Evolutionary conservation across 2,888 invertebrate genomes (phyloP).

Genomic region (Scaptomyza parva): DNA sequence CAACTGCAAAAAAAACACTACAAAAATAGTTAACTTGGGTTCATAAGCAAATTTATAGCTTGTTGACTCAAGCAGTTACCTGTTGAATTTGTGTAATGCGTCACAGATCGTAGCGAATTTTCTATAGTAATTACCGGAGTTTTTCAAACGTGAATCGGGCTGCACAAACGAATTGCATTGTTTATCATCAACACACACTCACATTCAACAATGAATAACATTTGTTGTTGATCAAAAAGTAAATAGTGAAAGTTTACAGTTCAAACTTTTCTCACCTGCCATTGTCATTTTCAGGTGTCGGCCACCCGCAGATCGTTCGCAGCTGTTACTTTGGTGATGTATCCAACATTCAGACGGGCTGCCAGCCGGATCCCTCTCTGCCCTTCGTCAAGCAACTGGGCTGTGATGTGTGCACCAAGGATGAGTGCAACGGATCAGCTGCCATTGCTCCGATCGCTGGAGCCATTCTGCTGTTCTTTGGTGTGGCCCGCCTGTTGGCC

Average conservation of each 20-base stretch:
- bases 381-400: constrained; percentile 79
- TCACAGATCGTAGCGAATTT: constrained; percentile 35
- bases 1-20: constrained; percentile 22
- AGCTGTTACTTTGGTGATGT: constrained; percentile 82
- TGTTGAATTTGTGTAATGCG: constrained; percentile 20
- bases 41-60: constrained; percentile 28
- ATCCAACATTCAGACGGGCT: constrained; percentile 74
- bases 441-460: constrained; percentile 72
- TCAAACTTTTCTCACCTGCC: constrained; percentile 11
- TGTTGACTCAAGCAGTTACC: constrained; percentile 29
- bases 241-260: constrained; percentile 41
- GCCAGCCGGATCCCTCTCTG: constrained; percentile 79
- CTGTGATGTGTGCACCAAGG: constrained; percentile 81
- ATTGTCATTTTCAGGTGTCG: constrained; percentile 60
- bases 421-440: constrained; percentile 81
- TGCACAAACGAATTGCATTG: constrained; percentile 33
- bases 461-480: constrained; percentile 76
- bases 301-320: constrained; percentile 71
- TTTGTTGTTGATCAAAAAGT: constrained; percentile 19
- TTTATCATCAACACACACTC: constrained; percentile 29
- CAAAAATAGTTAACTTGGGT: constrained; percentile 13
- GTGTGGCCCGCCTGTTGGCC: constrained; percentile 78
- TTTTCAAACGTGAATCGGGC: neutral
- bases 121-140: neutral
- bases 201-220: constrained; percentile 36